Evolutionary conservation across 2,113 vertebrate genomes (phyloP).

Genomic region (Salvelinus fontinalis): DNA sequence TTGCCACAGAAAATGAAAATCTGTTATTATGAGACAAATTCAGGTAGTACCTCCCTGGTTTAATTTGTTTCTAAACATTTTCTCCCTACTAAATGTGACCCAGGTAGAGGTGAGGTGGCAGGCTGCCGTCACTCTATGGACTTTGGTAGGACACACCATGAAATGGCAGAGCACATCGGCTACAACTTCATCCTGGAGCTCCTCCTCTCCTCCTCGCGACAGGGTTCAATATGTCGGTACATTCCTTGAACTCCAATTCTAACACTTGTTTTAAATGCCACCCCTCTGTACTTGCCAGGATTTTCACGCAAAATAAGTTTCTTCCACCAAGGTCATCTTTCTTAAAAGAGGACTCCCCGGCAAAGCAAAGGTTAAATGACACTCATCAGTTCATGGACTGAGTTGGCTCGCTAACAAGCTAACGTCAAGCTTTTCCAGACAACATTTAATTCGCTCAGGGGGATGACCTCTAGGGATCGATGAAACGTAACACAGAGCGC

Average conservation of each 20-base stretch:
- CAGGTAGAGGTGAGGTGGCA: conserved; percentile 73
- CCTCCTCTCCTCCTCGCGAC: conserved; percentile 75
- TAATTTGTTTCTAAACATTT: too few species aligned
- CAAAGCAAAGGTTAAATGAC: conserved; percentile 19
- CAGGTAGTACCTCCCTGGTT: too few species aligned
- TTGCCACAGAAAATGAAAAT: too few species aligned
- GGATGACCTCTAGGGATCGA: conserved; percentile 4
- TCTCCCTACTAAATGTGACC: too few species aligned
- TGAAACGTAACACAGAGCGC: conserved; percentile 19
- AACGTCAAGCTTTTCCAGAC: conserved; percentile 17
- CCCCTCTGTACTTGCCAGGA: not conserved
- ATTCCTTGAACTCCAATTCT: conserved; percentile 12
- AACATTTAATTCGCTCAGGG: not conserved
- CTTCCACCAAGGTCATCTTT: not conserved
- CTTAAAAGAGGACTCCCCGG: conserved; percentile 16
- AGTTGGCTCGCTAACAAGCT: conserved; percentile 21
- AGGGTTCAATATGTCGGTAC: conserved; percentile 81
- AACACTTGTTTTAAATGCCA: too few species aligned
- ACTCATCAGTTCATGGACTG: too few species aligned
- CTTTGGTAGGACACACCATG: conserved; percentile 71
- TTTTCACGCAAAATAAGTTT: not conserved
- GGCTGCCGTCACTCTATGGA: conserved; percentile 74
- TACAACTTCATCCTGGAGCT: conserved; percentile 77
- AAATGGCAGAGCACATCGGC: conserved; percentile 78
- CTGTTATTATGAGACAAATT: conserved; percentile 4